These are phyloP conservation scores for Zophobas morio DNA, from an alignment of 1,140 invertebrate species.

Conservation along the genomic window DNA sequence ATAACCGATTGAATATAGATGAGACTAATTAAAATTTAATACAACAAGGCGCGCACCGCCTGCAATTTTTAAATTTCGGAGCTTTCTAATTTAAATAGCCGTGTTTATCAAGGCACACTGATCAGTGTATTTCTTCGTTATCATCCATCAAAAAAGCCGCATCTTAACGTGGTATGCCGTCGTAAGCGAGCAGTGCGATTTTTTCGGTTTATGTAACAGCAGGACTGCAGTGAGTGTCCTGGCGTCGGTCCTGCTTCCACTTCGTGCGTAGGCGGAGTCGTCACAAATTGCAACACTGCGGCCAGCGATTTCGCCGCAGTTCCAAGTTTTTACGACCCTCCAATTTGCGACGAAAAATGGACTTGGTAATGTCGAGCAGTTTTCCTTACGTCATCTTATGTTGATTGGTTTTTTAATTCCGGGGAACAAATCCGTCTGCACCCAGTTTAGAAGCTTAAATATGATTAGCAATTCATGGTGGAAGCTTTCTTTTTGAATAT, in stretches of 20 bases:
- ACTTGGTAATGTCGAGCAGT: conserved; percentile 53
- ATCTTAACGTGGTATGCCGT: neutral
- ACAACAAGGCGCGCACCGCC: neutral
- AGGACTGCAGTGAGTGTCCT: conserved; percentile 15
- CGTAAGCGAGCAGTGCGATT: conserved; percentile 16
- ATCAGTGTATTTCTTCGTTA: neutral
- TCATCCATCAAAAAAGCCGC: neutral
- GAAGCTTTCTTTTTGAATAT: conserved; percentile 56
- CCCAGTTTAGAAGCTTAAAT: neutral
- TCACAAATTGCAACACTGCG: conserved; percentile 62
- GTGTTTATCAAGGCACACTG: conserved; percentile 3
- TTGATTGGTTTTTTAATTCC: conserved; percentile 27
- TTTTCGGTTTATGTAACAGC: conserved; percentile 21
- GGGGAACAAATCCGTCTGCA: neutral
- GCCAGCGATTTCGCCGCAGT: conserved; percentile 55
- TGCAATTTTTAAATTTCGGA: conserved; percentile 1
- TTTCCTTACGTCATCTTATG: conserved; percentile 50
- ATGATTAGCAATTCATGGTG: conserved; percentile 7
- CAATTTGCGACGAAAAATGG: conserved; percentile 61
- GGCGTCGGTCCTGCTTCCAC: conserved; percentile 49
- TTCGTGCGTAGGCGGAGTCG: conserved; percentile 55
- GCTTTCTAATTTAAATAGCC: conserved; percentile 1
- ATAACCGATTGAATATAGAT: neutral
- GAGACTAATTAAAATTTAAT: conserved; percentile 19
- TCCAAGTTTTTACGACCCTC: conserved; percentile 61